phyloP scores from a whole-genome alignment of 2,888 invertebrate species.

The Galerucella calmariensis region DNA sequence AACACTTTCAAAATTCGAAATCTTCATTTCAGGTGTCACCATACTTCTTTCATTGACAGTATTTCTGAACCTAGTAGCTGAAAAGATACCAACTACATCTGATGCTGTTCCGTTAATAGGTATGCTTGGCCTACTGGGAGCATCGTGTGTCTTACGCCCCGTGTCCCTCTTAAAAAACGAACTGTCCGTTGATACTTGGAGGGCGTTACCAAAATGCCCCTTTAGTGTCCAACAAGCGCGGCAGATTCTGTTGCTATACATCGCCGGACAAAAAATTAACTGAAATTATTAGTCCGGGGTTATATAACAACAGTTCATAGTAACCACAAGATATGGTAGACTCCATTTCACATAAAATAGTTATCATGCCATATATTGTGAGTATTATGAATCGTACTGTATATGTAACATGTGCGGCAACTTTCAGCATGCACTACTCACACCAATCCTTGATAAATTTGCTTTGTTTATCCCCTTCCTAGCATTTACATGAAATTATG shows the following conservation, averaged over 20 bases:
- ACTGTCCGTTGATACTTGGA: conserved; percentile 68
- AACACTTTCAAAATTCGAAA: conserved; percentile 63
- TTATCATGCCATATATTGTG: neutral
- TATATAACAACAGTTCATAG: neutral
- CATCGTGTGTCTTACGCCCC: conserved; percentile 65
- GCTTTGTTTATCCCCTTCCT: conserved; percentile 39
- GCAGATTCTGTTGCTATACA: conserved; percentile 1
- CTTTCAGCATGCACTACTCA: conserved; percentile 50
- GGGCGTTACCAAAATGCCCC: conserved; percentile 52
- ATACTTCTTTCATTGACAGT: conserved; percentile 97
- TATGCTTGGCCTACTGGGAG: conserved; percentile 67
- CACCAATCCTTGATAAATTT: conserved; percentile 38
- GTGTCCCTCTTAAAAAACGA: conserved; percentile 59
- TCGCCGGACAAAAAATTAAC: neutral
- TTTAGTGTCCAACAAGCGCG: conserved; percentile 26
- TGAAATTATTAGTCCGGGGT: neutral
- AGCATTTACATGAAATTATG: conserved; percentile 28
- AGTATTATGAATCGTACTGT: conserved; percentile 23
- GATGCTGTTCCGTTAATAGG: conserved; percentile 87
- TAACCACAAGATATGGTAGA: neutral
- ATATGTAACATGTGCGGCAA: conserved; percentile 24
- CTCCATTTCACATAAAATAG: neutral
- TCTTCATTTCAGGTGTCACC: conserved; percentile 86
- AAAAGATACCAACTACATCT: conserved; percentile 92
- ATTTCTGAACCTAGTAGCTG: conserved; percentile 96